phyloP scores from a whole-genome alignment of 2,888 invertebrate species.

The Polia nebulosa region DNA sequence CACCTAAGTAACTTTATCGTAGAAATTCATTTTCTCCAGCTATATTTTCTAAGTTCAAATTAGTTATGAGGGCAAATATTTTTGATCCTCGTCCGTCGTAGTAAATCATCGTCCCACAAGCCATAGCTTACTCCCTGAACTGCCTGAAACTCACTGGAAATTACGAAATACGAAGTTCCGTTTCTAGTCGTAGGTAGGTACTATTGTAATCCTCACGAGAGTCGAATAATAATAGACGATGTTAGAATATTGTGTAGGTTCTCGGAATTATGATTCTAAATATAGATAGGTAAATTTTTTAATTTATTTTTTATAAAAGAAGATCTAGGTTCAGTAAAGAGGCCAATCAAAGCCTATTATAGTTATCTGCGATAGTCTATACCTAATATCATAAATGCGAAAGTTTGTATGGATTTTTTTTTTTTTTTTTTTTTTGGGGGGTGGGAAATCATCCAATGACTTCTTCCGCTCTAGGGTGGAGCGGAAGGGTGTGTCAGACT shows the following conservation, averaged over 20 bases:
- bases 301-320: no score
- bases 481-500: no score
- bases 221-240: background rate
- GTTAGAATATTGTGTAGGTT: background rate
- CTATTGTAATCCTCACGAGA: conserved; percentile 9
- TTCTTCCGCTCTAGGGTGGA: no score
- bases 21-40: background rate
- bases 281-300: no score
- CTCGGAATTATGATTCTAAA: background rate
- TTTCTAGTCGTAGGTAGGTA: background rate
- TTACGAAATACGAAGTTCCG: conserved; percentile 15
- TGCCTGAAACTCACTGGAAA: conserved; percentile 9
- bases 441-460: no score
- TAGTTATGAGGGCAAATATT: conserved; percentile 7
- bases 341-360: no score
- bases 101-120: background rate
- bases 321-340: no score
- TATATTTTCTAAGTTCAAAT: conserved; percentile 18
- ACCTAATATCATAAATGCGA: no score
- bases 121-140: conserved; percentile 8
- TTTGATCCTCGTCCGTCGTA: no score
- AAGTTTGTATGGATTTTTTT: no score
- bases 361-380: no score
- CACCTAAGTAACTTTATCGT: background rate
- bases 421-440: no score